Evolutionary conservation across 2,888 invertebrate species (phyloP).

Genomic region (Ormyrus pomaceus): DNA sequence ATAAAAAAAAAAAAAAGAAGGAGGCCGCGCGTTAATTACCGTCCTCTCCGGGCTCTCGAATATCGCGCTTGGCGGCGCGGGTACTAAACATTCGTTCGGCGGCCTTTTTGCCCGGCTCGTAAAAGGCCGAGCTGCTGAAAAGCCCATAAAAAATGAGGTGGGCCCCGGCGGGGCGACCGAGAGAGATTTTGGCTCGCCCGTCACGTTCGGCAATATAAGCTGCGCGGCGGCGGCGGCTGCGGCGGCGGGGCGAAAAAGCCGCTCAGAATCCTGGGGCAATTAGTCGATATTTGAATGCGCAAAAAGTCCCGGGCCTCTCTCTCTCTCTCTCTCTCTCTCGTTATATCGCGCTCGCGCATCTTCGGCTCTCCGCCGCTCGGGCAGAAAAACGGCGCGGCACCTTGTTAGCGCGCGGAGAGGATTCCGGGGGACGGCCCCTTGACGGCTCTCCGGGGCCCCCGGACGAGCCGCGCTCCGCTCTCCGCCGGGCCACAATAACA

Average conservation of each 20-base stretch:
- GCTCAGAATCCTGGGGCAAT: conserved; percentile 68
- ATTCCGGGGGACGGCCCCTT: conserved; percentile 59
- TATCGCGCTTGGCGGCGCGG: conserved; percentile 28
- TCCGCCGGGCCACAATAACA: conserved; percentile 69
- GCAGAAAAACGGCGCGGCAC: conserved; percentile 69
- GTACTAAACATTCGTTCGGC: conserved; percentile 34
- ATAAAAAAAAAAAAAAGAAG: conserved; percentile 35
- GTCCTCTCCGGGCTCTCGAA: conserved; percentile 32
- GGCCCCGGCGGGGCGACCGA: conserved; percentile 50
- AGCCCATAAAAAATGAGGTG: conserved; percentile 24
- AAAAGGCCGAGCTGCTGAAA: conserved; percentile 41
- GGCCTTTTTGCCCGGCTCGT: conserved; percentile 7
- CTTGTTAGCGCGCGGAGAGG: conserved; percentile 68
- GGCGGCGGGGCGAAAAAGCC: conserved; percentile 12
- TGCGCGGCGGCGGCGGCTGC: conserved; percentile 31
- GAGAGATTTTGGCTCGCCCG: conserved; percentile 44
- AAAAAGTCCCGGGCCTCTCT: conserved; percentile 62
- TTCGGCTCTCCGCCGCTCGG: conserved; percentile 37
- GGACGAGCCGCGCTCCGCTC: no score
- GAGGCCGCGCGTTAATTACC: conserved; percentile 42
- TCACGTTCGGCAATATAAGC: conserved; percentile 35
- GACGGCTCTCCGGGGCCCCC: conserved; percentile 63
- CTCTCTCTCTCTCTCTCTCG: background rate
- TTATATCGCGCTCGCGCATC: conserved; percentile 26
- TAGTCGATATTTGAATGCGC: conserved; percentile 76